Evolutionary conservation across 1,140 invertebrate species (phyloP).

Genomic region (Probaryconus sp.): DNA sequence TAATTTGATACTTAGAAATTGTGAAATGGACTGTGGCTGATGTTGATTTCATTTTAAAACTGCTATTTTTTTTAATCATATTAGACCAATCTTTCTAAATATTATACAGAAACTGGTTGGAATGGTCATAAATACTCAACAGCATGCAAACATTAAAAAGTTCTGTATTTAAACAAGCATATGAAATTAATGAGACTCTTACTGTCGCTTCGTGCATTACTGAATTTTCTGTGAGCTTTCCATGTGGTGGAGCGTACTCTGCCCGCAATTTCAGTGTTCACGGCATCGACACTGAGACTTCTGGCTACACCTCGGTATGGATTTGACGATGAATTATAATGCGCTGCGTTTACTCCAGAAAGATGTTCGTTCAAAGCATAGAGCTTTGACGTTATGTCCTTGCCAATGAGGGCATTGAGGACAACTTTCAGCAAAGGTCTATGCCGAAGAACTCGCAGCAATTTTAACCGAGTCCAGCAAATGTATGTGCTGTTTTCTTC

Average conservation of each 20-base stretch:
- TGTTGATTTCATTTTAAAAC: too few relatives aligned
- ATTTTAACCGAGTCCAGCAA: slow-evolving; percentile 86
- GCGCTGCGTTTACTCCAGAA: slow-evolving; percentile 74
- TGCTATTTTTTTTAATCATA: too few relatives aligned
- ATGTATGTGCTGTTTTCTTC: slow-evolving; percentile 87
- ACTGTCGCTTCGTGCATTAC: slow-evolving; percentile 74
- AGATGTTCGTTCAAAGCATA: slow-evolving; percentile 88
- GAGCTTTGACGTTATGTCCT: slow-evolving; percentile 91
- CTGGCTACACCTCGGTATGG: slow-evolving; percentile 80
- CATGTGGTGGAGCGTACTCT: slow-evolving; percentile 84
- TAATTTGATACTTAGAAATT: too few relatives aligned
- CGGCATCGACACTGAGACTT: slow-evolving; percentile 87
- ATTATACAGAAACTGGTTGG: too few relatives aligned
- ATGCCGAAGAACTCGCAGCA: slow-evolving; percentile 85
- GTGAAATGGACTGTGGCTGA: too few relatives aligned
- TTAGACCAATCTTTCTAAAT: too few relatives aligned
- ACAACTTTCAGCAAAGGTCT: slow-evolving; percentile 85
- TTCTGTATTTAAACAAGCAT: too few relatives aligned
- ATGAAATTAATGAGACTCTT: slow-evolving; percentile 26
- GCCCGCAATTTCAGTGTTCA: slow-evolving; percentile 86
- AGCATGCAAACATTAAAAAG: too few relatives aligned
- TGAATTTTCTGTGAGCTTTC: slow-evolving; percentile 76
- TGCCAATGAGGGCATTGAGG: slow-evolving; percentile 88
- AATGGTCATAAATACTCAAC: too few relatives aligned
- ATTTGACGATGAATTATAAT: slow-evolving; percentile 67